Conservation (phyloP, 2,888 invertebrate species). For the Elysia crispata region DNA sequence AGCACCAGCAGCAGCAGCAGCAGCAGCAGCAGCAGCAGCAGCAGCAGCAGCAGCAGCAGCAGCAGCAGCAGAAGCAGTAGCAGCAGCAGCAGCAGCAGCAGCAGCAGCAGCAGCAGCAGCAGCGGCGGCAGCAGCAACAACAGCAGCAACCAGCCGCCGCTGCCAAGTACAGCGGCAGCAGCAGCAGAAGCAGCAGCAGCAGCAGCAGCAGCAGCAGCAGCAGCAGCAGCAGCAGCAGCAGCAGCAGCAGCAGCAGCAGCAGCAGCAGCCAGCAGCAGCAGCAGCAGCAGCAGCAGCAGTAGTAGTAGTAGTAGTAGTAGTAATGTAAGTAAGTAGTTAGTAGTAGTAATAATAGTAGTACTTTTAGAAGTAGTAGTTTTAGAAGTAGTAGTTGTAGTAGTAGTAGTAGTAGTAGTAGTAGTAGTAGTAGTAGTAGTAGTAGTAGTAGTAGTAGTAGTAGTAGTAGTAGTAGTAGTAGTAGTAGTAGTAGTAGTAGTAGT, state of each 20-base stretch:
- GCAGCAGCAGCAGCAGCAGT: neutral
- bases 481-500: constrained; percentile 9
- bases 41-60: too few species aligned
- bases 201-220: too few species aligned
- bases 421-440: too few species aligned
- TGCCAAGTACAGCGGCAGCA: too few species aligned
- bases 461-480: constrained; percentile 9
- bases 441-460: too few species aligned
- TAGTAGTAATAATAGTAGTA: neutral
- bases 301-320: neutral
- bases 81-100: neutral
- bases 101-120: constrained; percentile 3
- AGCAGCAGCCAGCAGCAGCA: too few species aligned
- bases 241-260: neutral
- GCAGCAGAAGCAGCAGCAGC: too few species aligned
- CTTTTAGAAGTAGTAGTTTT: neutral
- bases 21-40: constrained; percentile 17
- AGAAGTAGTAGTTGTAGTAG: neutral
- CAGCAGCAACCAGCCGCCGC: too few species aligned
- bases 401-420: constrained; percentile 4
- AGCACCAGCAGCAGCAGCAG: too few species aligned
- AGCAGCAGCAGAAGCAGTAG: too few species aligned
- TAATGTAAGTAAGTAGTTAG: neutral
- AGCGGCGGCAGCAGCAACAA: neutral
- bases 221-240: too few species aligned